Percentiles rank a stretch among this genome's conserved stretches.
Conservation (phyloP, 2,797 vertebrate genomes). For the Atherinosoma microstoma region DNA sequence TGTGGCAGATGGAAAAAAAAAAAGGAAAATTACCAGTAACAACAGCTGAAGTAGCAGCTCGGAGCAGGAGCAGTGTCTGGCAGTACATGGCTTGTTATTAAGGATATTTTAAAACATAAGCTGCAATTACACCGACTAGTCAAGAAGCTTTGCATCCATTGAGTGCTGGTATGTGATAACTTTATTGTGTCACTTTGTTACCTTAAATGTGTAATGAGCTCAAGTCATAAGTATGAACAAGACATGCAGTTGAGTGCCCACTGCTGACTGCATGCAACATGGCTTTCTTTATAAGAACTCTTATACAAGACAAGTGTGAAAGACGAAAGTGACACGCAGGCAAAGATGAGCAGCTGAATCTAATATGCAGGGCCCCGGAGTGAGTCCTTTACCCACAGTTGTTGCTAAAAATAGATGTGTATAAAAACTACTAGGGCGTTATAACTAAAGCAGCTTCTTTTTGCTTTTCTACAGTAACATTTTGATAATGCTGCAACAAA, state of each 20-base stretch:
- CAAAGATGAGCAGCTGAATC: slow-evolving; percentile 1
- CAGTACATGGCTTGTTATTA: neutral
- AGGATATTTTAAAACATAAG: slow-evolving; percentile 6
- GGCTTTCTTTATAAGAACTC: neutral
- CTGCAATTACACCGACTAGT: slow-evolving; percentile 15
- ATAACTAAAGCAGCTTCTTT: neutral
- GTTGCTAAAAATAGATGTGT: neutral
- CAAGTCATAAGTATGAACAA: slow-evolving; percentile 4
- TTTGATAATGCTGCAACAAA: no score
- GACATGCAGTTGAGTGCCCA: neutral
- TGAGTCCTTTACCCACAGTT: neutral
- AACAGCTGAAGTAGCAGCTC: no score
- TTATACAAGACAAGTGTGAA: neutral
- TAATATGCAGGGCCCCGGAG: no score
- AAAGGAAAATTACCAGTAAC: neutral
- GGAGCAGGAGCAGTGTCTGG: neutral
- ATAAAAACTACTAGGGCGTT: neutral
- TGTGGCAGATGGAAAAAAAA: neutral
- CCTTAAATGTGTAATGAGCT: slow-evolving; percentile 26
- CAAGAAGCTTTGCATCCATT: slow-evolving; percentile 14
- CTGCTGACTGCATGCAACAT: slow-evolving; percentile 5
- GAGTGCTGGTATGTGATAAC: neutral
- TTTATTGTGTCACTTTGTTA: neutral
- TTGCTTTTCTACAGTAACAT: neutral
- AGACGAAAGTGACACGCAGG: slow-evolving; percentile 9